Evolutionary conservation across 2,797 vertebrate species (phyloP), one percentile per base, ranked within the genome.

Genomic region (Pangasius sanitwongsei): DNA sequence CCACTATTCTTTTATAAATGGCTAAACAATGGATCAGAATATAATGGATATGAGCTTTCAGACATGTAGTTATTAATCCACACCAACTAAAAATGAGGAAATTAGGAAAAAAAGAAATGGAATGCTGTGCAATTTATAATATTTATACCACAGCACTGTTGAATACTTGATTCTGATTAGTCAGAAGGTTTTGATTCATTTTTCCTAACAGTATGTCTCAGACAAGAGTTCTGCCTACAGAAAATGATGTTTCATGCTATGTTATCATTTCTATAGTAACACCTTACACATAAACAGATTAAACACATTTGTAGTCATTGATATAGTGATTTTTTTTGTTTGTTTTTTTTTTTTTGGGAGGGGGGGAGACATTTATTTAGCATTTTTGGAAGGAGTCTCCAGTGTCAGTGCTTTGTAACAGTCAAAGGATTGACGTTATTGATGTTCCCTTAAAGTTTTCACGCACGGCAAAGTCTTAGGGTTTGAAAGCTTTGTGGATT

Each of bases 141-240:
- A 13, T 34, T 81, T 81, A 20, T 11, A 57, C 7, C 9, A 57
- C 31, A 57, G 3, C 13, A 83, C 81, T 55, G 55, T 7, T 61
- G 11, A 28, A 61, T 82, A 61, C 57, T 63, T 63, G 59, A 83
- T 83, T 83, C 31, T n/a, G 80, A 81, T 13, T 44, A 15, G 18
- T 82, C 20, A n/a, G 48, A 53, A 78, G 20, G 20, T 82, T 57
- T 81, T 81, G n/a, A 81, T 57, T 82, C 7, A 78, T 78, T 78
- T 74, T 4, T 41, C 11, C 41, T 9, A 34, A 80, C 50, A 23
- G 31, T 23, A 23, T 50, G 44, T 12, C 23, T 48, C 44, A 77
- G 28, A 77, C 44, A 77, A 16, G 25, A 41, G 23, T 48, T 77
- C 44, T 12, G 25, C 44, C 34, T 59, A 6, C 57, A 59, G 0